Evolutionary conservation across 2,113 vertebrate species (phyloP).

Genomic region (Leucosticte australis): DNA sequence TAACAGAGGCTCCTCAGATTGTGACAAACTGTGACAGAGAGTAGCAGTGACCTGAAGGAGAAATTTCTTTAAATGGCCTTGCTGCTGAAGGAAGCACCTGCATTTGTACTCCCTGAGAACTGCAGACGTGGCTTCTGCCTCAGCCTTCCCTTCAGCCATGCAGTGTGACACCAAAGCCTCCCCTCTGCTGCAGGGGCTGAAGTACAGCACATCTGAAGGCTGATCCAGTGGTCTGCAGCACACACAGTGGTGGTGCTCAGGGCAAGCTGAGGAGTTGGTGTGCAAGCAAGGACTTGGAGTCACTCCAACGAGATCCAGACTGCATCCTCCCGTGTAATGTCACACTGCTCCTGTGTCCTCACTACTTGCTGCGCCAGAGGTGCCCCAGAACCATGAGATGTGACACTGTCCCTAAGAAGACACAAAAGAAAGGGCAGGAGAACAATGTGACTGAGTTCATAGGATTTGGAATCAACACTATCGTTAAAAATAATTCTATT

Average conservation of each 20-base stretch:
- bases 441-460: neutral
- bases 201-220: neutral
- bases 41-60: neutral
- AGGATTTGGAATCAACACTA: neutral
- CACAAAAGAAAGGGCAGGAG: neutral
- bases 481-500: neutral
- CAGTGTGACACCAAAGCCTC: neutral
- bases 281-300: neutral
- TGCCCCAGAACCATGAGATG: neutral
- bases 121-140: neutral
- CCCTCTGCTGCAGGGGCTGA: neutral
- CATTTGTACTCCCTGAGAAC: neutral
- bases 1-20: neutral
- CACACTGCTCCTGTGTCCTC: neutral
- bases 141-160: neutral
- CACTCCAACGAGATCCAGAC: neutral
- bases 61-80: neutral
- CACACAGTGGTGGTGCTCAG: fast-evolving
- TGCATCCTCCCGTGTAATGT: neutral
- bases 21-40: neutral
- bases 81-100: neutral
- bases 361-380: neutral
- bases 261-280: neutral
- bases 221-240: neutral
- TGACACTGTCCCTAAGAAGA: neutral